Evolutionary conservation across 2,113 vertebrate species (phyloP).

Genomic region (Hydrolagus affinis): DNA sequence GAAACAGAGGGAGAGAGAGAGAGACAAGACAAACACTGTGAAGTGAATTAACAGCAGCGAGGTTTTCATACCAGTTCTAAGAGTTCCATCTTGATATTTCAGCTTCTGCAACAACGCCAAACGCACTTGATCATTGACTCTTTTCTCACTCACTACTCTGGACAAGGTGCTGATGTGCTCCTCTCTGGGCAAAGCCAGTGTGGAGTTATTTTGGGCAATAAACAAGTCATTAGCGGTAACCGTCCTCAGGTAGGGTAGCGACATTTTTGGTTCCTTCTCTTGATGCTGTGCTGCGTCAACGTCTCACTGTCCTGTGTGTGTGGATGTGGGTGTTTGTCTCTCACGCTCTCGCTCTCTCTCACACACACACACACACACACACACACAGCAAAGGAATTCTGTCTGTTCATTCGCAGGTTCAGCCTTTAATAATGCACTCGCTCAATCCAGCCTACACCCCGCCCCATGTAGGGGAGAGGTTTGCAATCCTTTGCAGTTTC

Average conservation of each 20-base stretch:
- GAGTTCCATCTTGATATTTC: not conserved
- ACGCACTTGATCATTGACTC: slow-evolving; percentile 64
- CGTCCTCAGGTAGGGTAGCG: slow-evolving; percentile 61
- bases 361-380: too few relatives aligned
- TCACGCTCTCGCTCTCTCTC: not conserved
- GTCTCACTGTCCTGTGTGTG: not conserved
- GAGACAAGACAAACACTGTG: too few relatives aligned
- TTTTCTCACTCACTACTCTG: slow-evolving; percentile 53
- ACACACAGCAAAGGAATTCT: too few relatives aligned
- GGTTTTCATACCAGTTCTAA: not conserved
- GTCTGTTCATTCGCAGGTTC: too few relatives aligned
- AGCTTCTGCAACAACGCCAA: slow-evolving; percentile 58
- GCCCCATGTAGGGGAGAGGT: too few relatives aligned
- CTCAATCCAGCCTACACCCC: too few relatives aligned
- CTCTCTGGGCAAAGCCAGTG: slow-evolving; percentile 63
- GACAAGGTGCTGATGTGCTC: slow-evolving; percentile 60
- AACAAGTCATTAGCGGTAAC: slow-evolving; percentile 61
- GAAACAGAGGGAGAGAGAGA: not conserved
- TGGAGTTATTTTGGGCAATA: slow-evolving; percentile 60
- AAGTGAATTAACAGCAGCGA: too few relatives aligned
- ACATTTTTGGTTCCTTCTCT: slow-evolving; percentile 42
- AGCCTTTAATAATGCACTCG: too few relatives aligned
- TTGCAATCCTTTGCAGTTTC: too few relatives aligned
- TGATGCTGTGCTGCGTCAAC: not conserved
- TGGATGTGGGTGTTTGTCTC: not conserved